phyloP scores from a whole-genome alignment of 2,888 invertebrate species.

The Falcaria lacertinaria region DNA sequence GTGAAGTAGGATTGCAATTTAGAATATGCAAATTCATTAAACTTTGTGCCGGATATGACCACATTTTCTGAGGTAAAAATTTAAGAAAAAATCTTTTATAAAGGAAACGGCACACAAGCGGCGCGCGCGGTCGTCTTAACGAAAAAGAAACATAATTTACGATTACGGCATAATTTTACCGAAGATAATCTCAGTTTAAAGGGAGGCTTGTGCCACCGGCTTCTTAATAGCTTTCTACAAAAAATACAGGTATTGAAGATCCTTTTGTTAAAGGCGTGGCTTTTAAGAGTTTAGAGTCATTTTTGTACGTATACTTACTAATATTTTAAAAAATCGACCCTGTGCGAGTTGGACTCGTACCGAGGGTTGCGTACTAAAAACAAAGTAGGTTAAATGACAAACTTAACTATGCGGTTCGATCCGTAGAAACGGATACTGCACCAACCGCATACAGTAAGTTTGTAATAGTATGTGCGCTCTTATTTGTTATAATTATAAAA shows the following conservation, averaged over 20 bases:
- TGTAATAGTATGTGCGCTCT: too few relatives aligned
- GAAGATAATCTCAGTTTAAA: constrained; percentile 32
- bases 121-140: constrained; percentile 11
- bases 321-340: too few relatives aligned
- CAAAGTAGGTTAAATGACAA: too few relatives aligned
- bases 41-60: too few relatives aligned
- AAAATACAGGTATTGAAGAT: constrained; percentile 10
- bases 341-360: too few relatives aligned
- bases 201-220: constrained; percentile 19
- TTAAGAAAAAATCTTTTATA: not conserved
- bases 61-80: not conserved
- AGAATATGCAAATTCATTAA: not conserved
- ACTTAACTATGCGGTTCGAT: too few relatives aligned
- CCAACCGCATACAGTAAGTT: too few relatives aligned
- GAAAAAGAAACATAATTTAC: constrained; percentile 27
- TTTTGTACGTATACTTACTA: too few relatives aligned
- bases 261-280: not conserved
- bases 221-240: constrained; percentile 22
- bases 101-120: constrained; percentile 11
- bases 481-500: too few relatives aligned
- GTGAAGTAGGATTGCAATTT: not conserved
- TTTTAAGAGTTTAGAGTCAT: not conserved
- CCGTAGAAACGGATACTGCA: too few relatives aligned
- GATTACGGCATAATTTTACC: constrained; percentile 33
- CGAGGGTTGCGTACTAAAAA: too few relatives aligned